Evolutionary conservation across 2,888 invertebrate genomes (phyloP).

Genomic region (Phaonia tiefii): DNA sequence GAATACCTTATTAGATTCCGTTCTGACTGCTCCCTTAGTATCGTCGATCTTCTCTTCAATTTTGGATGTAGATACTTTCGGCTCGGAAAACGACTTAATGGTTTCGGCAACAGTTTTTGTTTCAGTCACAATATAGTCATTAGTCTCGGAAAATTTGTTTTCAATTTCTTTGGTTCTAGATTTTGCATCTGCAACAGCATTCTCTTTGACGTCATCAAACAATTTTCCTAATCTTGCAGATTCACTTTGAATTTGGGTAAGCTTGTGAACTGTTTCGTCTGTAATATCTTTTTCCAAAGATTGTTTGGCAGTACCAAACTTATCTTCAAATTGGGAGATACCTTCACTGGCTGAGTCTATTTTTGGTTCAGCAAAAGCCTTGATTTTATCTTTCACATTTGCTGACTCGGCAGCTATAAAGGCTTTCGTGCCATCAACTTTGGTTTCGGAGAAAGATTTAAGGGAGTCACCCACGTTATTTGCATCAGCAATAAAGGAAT

Average conservation of each 20-base stretch:
- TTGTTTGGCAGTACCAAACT: slow-evolving; percentile 33
- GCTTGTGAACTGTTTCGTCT: slow-evolving; percentile 7
- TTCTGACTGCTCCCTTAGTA: not conserved
- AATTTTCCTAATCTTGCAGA: not conserved
- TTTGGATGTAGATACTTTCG: slow-evolving; percentile 39
- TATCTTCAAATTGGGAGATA: slow-evolving; percentile 28
- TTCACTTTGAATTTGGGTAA: slow-evolving; percentile 10
- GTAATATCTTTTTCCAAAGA: slow-evolving; percentile 44
- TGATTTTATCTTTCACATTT: slow-evolving; percentile 56
- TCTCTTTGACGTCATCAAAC: slow-evolving; percentile 6
- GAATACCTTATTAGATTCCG: slow-evolving; percentile 43
- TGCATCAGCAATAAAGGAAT: slow-evolving; percentile 27
- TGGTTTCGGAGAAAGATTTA: slow-evolving; percentile 32
- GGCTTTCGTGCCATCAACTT: slow-evolving; percentile 29
- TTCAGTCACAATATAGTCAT: slow-evolving; percentile 51
- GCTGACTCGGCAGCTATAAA: slow-evolving; percentile 1
- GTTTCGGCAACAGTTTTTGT: slow-evolving; percentile 39
- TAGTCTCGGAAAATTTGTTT: slow-evolving; percentile 13
- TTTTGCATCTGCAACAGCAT: not conserved
- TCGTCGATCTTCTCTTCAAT: slow-evolving; percentile 37
- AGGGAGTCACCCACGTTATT: not conserved
- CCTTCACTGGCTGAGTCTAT: slow-evolving; percentile 18
- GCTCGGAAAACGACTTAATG: slow-evolving; percentile 58
- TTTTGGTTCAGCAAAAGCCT: slow-evolving; percentile 48
- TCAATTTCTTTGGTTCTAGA: slow-evolving; percentile 27